Conservation (phyloP, 1,140 invertebrate species). For the Drosophila littoralis region DNA sequence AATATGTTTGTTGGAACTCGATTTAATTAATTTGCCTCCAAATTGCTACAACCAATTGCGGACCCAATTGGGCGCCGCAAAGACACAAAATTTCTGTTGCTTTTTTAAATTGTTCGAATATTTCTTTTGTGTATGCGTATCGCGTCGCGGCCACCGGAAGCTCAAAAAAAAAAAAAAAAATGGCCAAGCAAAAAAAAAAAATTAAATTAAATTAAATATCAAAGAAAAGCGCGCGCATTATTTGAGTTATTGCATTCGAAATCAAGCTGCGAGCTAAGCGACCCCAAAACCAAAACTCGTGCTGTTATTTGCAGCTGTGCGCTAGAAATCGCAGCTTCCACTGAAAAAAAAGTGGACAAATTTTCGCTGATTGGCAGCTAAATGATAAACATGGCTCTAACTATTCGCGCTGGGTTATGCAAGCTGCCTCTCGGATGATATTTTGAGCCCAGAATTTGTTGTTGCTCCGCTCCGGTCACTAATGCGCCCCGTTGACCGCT, state of each 20-base stretch:
- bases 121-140: slow-evolving; percentile 37
- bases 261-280: neutral
- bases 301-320: slow-evolving; percentile 41
- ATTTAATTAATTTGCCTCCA: slow-evolving; percentile 66
- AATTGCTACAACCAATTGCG: slow-evolving; percentile 35
- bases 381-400: slow-evolving; percentile 45
- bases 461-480: slow-evolving; percentile 44
- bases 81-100: slow-evolving; percentile 23
- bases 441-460: slow-evolving; percentile 72
- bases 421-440: slow-evolving; percentile 66
- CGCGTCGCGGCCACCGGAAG: slow-evolving; percentile 48
- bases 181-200: slow-evolving; percentile 31
- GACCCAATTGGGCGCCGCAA: slow-evolving; percentile 57
- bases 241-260: slow-evolving; percentile 22
- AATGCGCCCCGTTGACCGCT: slow-evolving; percentile 47
- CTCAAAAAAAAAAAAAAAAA: slow-evolving; percentile 40
- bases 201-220: neutral
- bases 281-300: too few relatives aligned
- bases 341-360: slow-evolving; percentile 31
- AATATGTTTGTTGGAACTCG: slow-evolving; percentile 64
- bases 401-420: slow-evolving; percentile 25
- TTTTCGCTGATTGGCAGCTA: slow-evolving; percentile 42
- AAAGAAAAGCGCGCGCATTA: slow-evolving; percentile 53
- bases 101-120: slow-evolving; percentile 21
- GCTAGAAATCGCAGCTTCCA: slow-evolving; percentile 47